These are phyloP conservation scores for Hippocampus barbouri DNA, from an alignment of 2,113 vertebrate species.

Conservation along the genomic window DNA sequence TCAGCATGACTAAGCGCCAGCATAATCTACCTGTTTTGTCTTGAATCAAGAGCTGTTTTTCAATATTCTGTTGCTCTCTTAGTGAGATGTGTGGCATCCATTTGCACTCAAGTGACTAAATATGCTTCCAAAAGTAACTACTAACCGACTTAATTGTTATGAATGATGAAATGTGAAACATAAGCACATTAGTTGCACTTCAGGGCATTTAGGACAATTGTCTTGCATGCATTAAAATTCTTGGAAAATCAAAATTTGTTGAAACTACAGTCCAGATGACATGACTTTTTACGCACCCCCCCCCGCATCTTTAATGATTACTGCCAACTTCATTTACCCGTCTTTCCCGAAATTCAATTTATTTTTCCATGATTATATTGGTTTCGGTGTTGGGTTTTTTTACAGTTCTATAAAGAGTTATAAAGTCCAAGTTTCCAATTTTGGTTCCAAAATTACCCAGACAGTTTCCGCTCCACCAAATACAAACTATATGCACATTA, in stretches of 20 bases:
- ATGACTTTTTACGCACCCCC: neutral
- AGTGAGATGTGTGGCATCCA: neutral
- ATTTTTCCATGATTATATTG: neutral
- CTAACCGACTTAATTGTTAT: neutral
- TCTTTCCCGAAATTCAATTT: neutral
- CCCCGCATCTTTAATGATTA: no score
- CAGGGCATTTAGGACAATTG: neutral
- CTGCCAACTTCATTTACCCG: neutral
- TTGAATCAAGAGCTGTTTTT: neutral
- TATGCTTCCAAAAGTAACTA: neutral
- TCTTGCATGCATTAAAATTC: no score
- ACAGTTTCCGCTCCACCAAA: neutral
- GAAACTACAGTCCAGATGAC: neutral
- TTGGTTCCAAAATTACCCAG: neutral
- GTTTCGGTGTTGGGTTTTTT: neutral
- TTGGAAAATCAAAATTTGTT: neutral
- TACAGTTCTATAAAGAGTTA: neutral
- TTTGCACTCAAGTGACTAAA: neutral
- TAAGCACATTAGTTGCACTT: neutral
- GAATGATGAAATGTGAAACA: no score
- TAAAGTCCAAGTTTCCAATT: neutral
- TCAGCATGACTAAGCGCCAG: neutral
- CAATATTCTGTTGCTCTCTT: no score
- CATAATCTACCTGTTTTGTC: neutral
- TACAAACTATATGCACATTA: neutral